A percentile compares a stretch with the other conserved stretches of the same genome.
These are phyloP conservation scores for Erethizon dorsatum DNA, from an alignment of 2,797 vertebrate species.

Conservation along the genomic window DNA sequence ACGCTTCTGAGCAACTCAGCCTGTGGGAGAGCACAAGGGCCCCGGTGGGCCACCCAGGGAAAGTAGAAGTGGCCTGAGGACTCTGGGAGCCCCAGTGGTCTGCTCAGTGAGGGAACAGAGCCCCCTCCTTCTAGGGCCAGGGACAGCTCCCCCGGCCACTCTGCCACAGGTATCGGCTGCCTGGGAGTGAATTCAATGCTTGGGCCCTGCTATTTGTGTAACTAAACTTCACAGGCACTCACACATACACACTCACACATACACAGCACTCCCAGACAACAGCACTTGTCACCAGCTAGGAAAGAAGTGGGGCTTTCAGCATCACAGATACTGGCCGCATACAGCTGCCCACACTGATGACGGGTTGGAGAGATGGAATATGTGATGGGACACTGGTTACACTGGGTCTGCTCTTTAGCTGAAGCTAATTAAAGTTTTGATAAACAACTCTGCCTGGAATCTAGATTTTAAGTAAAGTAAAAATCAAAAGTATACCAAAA, in stretches of 20 bases:
- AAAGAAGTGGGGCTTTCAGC: neutral
- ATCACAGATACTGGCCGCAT: neutral
- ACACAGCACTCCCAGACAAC: neutral
- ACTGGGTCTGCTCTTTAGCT: neutral
- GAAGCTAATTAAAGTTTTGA: constrained; percentile 27
- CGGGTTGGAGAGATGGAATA: neutral
- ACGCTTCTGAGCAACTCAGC: neutral
- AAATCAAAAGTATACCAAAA: constrained; percentile 3
- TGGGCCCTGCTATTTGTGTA: neutral
- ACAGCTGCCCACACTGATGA: neutral
- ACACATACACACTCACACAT: neutral
- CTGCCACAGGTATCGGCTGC: fast-evolving
- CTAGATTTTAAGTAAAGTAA: neutral
- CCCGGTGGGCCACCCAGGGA: neutral
- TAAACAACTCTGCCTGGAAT: constrained; percentile 20
- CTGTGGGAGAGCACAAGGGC: neutral
- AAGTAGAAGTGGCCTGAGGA: neutral
- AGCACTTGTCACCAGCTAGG: neutral
- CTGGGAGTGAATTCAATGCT: neutral
- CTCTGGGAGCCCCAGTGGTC: fast-evolving
- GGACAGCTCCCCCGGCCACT: neutral
- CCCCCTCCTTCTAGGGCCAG: neutral
- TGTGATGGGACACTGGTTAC: neutral
- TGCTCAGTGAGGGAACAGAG: fast-evolving
- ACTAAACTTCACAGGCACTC: neutral